Base-by-base conservation (phyloP, 2,888 invertebrate genomes). In the Argyresthia albistria region DNA sequence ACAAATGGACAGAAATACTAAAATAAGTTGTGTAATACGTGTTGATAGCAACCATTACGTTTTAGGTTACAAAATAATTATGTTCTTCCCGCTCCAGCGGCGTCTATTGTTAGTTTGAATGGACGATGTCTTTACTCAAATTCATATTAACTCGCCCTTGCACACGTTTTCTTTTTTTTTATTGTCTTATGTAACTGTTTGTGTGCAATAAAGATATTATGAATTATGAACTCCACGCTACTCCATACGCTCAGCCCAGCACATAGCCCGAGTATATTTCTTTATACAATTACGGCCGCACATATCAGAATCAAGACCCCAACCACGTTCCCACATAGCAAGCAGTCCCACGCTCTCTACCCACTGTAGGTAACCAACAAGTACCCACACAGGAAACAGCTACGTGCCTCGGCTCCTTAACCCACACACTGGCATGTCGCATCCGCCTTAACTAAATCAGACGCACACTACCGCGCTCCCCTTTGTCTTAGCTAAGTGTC, bases 401-500 rank as follows among this genome's bases (percentile, higher is more conserved):
- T 59, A 52, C 52, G 46, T 39, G 52, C 25, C 39, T 46, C 37
- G 52, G 63, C 77, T 83, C 75, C 84, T 87, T 83, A 84, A 83
- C 86, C 16, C 81, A 80, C 82, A 83, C 84, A 60, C 67, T 66
- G 59, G 56, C 58, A 45, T 4, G 1, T 25, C 56, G 50, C 56
- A 57, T 58, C 48, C 59, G 62, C 62, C 64, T 66, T 67, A 66
- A 69, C 72, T 73, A 74, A 75, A 74, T 70, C 72, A 62, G 68
- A 79, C 84, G 64, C 84, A 82, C 78, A 80, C 80, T 76, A 58
- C 63, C 59, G 63, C 66, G 73, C 80, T 76, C 83, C 87, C 87
- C 86, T 83, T 87, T 87, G 87, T 87, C 86, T 87, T 87, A 87
- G 81, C 80, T 83, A 86, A 87, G 87, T 87, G 87, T 86, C 87